Base-by-base conservation (phyloP, 2,888 invertebrate genomes). In the Theretra japonica region DNA sequence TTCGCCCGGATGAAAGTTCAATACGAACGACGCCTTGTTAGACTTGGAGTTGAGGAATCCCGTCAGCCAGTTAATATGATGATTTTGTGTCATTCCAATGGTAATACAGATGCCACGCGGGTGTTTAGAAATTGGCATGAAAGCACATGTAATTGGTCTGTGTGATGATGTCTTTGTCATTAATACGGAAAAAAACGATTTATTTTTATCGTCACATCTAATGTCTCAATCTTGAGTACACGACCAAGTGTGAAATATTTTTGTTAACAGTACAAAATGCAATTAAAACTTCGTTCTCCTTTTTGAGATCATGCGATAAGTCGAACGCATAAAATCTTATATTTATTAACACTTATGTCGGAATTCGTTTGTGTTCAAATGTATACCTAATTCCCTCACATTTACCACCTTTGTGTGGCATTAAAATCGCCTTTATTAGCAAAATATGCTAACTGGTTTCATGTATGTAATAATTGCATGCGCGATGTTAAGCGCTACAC, bases 1-100 rank as follows among this genome's bases (percentile, higher is more conserved):
- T n/a, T 53, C n/a, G 53, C 17, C n/a, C 48, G 48, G 65, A 65
- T 48, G 65, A 65, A 65, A 48, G 65, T 65, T 65, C 65, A 65
- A 65, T 65, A 48, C 48, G 48, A 33, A n/a, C 33, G 30, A 11
- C 41, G 41, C 21, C 41, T 41, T 65, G 65, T 65, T 65, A 65
- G n/a, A 53, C 53, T n/a, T 7, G 1, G 53, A 53, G 53, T 6
- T 7, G 65, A 48, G 23, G 65, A 65, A 48, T 65, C 65, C 65
- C 23, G 48, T 48, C 23, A 41, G 41, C 41, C 65, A 17, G 48
- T 65, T 65, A 65, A 65, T 65, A 48, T 48, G 65, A 41, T 65
- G 65, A 65, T 65, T 23, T 23, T 15, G 23, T 65, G 65, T 4
- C 41, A 65, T 65, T 62, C 21, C 33, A 41, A 48, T 65, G 65